Evolutionary conservation across 1,140 invertebrate genomes (phyloP), one percentile per base, ranked within the genome.

Genomic region (Centruroides sculpturatus): DNA sequence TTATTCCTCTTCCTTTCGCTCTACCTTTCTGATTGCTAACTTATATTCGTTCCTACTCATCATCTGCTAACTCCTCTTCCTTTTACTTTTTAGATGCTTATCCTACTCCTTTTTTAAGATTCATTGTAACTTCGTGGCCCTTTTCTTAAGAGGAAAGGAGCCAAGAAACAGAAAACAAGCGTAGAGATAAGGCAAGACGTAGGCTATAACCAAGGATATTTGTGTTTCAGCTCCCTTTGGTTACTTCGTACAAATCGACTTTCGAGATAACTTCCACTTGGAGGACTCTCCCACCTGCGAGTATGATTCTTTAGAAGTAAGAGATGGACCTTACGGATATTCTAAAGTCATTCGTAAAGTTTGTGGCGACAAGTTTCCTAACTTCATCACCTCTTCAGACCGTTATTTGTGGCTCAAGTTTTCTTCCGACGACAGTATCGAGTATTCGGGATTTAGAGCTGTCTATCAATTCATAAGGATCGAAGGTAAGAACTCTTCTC

Each of bases 311-410:
- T 74, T 92, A 50, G 88, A 92, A 71, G 68, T 78, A 2, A 66
- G 87, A 34, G 87, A 92, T 69, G 90, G 90, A 0, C 81, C 82
- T n/a, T 84, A 89, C 66, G 89, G 88, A 0, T 92, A 85, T 74
- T 87, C 86, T 12, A 73, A 78, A 4, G 68, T 86, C 52, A 70
- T 81, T 35, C 81, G 81, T 1, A 79, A 77, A 64, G 87, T 77
- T 69, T 93, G 90, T 68, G 89, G 87, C 41, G 77, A 79, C n/a
- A 77, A 81, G 57, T 89, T 88, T 70, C 89, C 90, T 5, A 82
- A 82, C 1, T 80, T 85, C 68, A 81, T 92, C 60, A 81, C 80
- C 47, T 89, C 87, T 5, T 80, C 82, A 47, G 82, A 84, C 52
- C 77, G 86, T 8, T 83, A 84, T 70, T 78, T 94, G 47, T 93